Base-by-base conservation (phyloP, 2,797 vertebrate species). In the Chrysocyon brachyurus region DNA sequence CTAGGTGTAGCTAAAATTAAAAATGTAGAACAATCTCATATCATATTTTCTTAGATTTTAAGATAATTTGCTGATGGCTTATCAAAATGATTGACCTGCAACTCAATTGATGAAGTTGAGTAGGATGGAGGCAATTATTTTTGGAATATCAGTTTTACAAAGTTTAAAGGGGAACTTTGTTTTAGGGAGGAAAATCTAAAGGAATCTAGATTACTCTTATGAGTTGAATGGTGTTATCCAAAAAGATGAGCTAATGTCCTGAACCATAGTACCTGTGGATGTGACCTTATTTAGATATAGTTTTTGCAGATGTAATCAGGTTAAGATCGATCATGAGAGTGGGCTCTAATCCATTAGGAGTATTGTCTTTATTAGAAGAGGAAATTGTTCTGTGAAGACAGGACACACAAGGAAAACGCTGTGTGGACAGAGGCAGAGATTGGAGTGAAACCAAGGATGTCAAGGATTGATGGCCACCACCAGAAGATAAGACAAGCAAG, bases 1-100 rank as follows among this genome's bases (percentile, higher is more conserved):
- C 87, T 90, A 86, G 81, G 66, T 56, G 85, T 95, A 87, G 26
- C 40, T 66, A 78, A 73, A 61, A 5, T 83, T 97, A 59, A 95
- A 86, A 97, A 92, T 90, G 10, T 61, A 68, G 77, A 91, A 77
- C 26, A 83, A 52, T 10, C 4, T 59, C 16, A 77, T 17, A 9
- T 90, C 22, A 49, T 31, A 57, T 0, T 86, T 5, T 19, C 6
- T 93, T 88, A 66, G 56, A 88, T 88, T 63, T 75, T 49, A 66
- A 24, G 22, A 77, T 46, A 63, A 92, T 86, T 91, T 81, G 26
- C 16, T 90, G 54, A 88, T 84, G 36, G 72, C 49, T 81, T 78
- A 72, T 36, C 56, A 83, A 82, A 92, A 92, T 85, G 56, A 87
- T 15, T 63, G 78, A 77, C 11, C 52, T 75, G 5, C 94, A 90